These are phyloP conservation scores for Hyppa rectilinea DNA, from an alignment of 2,888 invertebrate species.

Conservation along the genomic window DNA sequence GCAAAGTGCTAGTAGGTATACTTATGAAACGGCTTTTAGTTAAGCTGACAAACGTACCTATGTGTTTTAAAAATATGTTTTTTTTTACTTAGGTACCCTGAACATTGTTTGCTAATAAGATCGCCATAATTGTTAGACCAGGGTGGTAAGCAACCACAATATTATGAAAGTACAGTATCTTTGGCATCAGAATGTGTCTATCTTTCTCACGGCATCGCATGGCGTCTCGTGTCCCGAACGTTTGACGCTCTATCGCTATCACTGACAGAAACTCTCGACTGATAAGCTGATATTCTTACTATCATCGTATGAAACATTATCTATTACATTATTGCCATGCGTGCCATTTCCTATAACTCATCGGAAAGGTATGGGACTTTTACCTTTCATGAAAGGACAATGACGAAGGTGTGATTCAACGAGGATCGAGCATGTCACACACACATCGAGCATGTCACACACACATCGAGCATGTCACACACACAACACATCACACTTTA, in stretches of 20 bases:
- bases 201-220: conserved; percentile 41
- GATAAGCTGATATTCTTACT: conserved; percentile 67
- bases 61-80: neutral
- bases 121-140: neutral
- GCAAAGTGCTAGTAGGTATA: too few species aligned
- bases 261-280: conserved; percentile 58
- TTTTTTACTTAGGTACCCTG: neutral
- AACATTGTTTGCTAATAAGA: neutral
- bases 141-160: conserved; percentile 12
- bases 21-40: too few species aligned
- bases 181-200: conserved; percentile 7
- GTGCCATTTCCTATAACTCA: conserved; percentile 42
- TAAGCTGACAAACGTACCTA: too few species aligned
- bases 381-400: conserved; percentile 1
- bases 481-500: too few species aligned
- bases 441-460: too few species aligned
- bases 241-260: conserved; percentile 58
- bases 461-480: too few species aligned
- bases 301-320: conserved; percentile 62
- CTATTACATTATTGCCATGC: conserved; percentile 57
- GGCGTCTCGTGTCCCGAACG: conserved; percentile 39
- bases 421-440: neutral
- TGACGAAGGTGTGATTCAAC: neutral
- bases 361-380: conserved; percentile 17
- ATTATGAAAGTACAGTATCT: conserved; percentile 38